Percentiles rank a stretch among this genome's conserved stretches.
phyloP scores from a whole-genome alignment of 2,888 invertebrate species.

The Neocrepidodera transversa region DNA sequence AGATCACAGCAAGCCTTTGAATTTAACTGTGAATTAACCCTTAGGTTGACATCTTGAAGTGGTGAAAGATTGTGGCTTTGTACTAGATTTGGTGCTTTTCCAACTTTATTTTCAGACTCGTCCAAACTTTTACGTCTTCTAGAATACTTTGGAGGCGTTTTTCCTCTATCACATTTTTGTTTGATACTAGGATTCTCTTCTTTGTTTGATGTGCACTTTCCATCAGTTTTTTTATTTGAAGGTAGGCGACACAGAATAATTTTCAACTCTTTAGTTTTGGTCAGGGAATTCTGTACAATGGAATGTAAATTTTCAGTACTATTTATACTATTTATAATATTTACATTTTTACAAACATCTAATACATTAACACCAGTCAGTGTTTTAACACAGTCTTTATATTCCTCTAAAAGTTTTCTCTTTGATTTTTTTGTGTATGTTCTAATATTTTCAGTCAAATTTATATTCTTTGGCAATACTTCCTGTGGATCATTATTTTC shows the following conservation, averaged over 20 bases:
- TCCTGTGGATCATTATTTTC: constrained; percentile 24
- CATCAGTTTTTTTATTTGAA: constrained; percentile 26
- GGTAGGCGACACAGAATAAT: constrained; percentile 36
- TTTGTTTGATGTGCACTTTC: constrained; percentile 24
- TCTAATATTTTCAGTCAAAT: constrained; percentile 43
- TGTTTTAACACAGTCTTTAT: constrained; percentile 40
- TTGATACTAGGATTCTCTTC: constrained; percentile 37
- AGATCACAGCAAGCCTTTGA: constrained; percentile 33
- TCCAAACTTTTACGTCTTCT: constrained; percentile 39
- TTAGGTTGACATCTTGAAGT: constrained; percentile 44
- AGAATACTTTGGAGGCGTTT: constrained; percentile 38
- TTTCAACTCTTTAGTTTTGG: constrained; percentile 39
- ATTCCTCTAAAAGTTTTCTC: constrained; percentile 31
- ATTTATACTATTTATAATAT: constrained; percentile 36
- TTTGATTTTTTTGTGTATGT: constrained; percentile 37
- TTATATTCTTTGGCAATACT: constrained; percentile 39
- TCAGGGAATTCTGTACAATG: constrained; percentile 37
- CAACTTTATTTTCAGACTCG: constrained; percentile 42
- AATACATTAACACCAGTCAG: constrained; percentile 35
- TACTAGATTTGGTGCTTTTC: constrained; percentile 43
- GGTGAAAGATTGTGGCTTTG: constrained; percentile 43
- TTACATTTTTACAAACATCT: constrained; percentile 42
- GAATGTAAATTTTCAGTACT: constrained; percentile 37
- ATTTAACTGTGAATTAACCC: constrained; percentile 37
- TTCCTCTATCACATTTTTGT: constrained; percentile 42